Evolutionary conservation across 2,888 invertebrate species (phyloP), one percentile per base, ranked within the genome.

Genomic region (Penaeus monodon): DNA sequence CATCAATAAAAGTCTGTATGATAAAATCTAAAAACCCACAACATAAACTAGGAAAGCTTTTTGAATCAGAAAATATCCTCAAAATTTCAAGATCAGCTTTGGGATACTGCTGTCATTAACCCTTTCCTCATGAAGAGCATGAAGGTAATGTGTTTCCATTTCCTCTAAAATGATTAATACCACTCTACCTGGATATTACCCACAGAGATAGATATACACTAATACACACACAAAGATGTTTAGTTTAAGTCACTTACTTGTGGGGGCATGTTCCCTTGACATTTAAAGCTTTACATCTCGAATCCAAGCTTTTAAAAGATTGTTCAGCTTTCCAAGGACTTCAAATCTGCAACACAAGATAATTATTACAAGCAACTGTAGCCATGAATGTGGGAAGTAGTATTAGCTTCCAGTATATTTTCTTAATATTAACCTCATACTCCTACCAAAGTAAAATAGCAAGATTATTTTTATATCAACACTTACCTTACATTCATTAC

Each of bases 301-400:
- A 90, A 99, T 98, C 99, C 99, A 99, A 91, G 96, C 95, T 91
- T 97, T 96, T 22, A 99, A 98, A 78, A 99, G 93, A 8, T 95
- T 94, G 93, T 99, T 98, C 87, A 99, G 93, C 92, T 97, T 96
- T 90, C 94, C 94, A 82, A 94, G 92, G 83, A 94, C 94, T 91
- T 94, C 94, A 93, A 94, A 93, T 90, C 94, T 94, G 91, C 73
- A 91, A 91, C 90, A 64, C 17, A 64, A 84, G 29, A 81, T 0
- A 38, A 0, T 8, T 14, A 38, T 24, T 29, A 17, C 33, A 20
- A 77, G 29, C 29, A 33, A 29, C 33, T 29, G 14, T 29, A n/a
- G n/a, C n/a, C 2, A 38, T 20, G 14, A 38, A 49, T 0, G 3
- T 44, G 77, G 27, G 38, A 77, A 77, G 44, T 14, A 38, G 33